Base-by-base conservation (phyloP, 2,113 vertebrate genomes). In the Alouatta palliata region DNA sequence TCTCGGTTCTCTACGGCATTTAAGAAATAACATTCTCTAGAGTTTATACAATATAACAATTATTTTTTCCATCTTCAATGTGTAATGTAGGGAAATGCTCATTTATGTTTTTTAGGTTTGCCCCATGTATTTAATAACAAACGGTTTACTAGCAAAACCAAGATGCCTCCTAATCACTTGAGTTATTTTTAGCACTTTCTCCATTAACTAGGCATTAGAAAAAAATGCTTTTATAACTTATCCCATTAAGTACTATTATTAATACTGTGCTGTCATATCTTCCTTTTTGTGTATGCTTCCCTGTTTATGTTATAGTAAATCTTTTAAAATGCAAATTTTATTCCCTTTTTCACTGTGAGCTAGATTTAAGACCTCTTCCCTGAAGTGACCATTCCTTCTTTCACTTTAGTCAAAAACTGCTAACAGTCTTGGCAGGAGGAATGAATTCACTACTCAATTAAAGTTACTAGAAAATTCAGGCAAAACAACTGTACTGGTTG, bases 391-490 rank as follows among this genome's bases (percentile, higher is more conserved):
- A 0, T 49, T 91, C 73, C 8, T 80, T 81, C 83, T 95, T 85
- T 94, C 35, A 92, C 40, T 79, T 75, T 8, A 68, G 43, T 73
- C 10, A 73, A 96, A 96, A 91, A 81, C 77, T 35, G 8, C 19
- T 75, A 64, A 96, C 92, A 3, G 2, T 88, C 32, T 93, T 95
- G 61, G 43, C 47, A 71, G 21, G n/a, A 90, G 4, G 40, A 87
- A 95, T 80, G 8, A 94, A 96, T 70, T 96, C 83, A 87, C 52
- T 83, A 75, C 32, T 94, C 61, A 89, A 21, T 32, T 92, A 80
- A 75, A 82, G 32, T 87, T 86, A 49, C 75, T 49, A 80, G 70
- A 4, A 96, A 93, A 76, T 86, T 91, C 20, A 87, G 40, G n/a
- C n/a, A 87, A 93, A 96, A 82, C 10, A 87, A 61, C 9, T 68